These are phyloP conservation scores for Pogonocichla stellata DNA, from an alignment of 2,113 vertebrate species.

Conservation along the genomic window DNA sequence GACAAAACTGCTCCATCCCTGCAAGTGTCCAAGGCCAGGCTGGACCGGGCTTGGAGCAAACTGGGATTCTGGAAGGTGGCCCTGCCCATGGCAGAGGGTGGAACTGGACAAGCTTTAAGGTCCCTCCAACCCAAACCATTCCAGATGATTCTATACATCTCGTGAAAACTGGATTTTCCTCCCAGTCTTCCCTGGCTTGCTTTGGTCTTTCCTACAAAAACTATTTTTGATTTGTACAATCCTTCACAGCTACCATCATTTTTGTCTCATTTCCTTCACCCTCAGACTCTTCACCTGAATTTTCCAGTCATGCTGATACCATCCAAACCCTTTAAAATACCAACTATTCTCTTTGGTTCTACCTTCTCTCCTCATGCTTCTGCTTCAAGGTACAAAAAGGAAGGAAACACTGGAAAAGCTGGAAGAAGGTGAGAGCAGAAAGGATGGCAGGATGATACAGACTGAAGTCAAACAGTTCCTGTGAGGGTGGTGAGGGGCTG, in stretches of 20 bases:
- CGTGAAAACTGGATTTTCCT: accelerated
- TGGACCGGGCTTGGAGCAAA: accelerated
- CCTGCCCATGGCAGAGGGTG: not conserved
- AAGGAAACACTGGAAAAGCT: not conserved
- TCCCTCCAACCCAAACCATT: not conserved
- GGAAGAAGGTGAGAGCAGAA: not conserved
- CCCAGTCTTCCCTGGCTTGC: not conserved
- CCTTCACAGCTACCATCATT: not conserved
- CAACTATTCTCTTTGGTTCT: not conserved
- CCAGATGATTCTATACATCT: accelerated
- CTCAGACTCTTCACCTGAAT: not conserved
- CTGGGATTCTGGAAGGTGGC: not conserved
- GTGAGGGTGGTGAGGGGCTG: not conserved
- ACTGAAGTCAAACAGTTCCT: not conserved
- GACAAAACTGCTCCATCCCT: not conserved
- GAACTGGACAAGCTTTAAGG: not conserved
- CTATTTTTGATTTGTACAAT: not conserved
- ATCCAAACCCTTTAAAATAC: not conserved
- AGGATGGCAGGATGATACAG: not conserved
- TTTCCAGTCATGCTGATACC: not conserved
- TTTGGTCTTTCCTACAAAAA: not conserved
- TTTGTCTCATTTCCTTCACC: not conserved
- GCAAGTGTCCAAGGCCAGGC: not conserved
- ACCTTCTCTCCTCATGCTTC: not conserved
- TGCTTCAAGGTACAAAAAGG: not conserved